Base-by-base conservation (phyloP, 2,797 vertebrate genomes). In the Crenichthys baileyi region DNA sequence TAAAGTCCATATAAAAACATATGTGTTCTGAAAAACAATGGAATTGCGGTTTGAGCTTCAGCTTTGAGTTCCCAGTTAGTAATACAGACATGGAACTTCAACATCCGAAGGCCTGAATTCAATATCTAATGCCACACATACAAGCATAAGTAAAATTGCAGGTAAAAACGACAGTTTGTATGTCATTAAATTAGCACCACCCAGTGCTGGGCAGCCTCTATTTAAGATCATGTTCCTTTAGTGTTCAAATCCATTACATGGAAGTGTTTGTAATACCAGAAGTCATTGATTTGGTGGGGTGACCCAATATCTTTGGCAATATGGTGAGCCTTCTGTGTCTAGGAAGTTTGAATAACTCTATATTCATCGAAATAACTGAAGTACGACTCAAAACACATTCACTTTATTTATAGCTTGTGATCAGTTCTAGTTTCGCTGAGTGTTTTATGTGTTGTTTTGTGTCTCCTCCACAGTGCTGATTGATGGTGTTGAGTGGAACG, bases 401-500 rank as follows among this genome's bases (percentile, higher is more conserved):
- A 41, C 4, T 41, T 31, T 24, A 12, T 22, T 22, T n/a, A 24
- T 51, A 16, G 29, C 39, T 41, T 36, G n/a, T 20, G 1, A 4
- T 55, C 9, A 20, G 12, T 26, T 44, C 4, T 12, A 46, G 36
- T 46, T 22, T 44, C 16, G 36, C n/a, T 8, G 22, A 1, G 20
- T 81, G 18, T 79, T 80, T 55, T 12, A 58, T 58, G 56, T 58
- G 7, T 9, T 80, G 50, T 51, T 58, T 72, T 44, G 13, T 84
- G 22, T 87, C 50, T 88, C 41, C 71, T 72, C 46, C 87, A 70
- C 94, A 99, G 98, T 99, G 78, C 94, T 97, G 90, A 98, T 99
- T 20, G 98, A 99, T 0, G 98, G 98, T 0, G 96, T 98, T 39
- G 98, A 99, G 90, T 99, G 98, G 98, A 98, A 97, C 0, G 98